A percentile compares a stretch with the other conserved stretches of the same genome.
phyloP scores from a whole-genome alignment of 2,113 vertebrate genomes.

The Lipophrys pholis region DNA sequence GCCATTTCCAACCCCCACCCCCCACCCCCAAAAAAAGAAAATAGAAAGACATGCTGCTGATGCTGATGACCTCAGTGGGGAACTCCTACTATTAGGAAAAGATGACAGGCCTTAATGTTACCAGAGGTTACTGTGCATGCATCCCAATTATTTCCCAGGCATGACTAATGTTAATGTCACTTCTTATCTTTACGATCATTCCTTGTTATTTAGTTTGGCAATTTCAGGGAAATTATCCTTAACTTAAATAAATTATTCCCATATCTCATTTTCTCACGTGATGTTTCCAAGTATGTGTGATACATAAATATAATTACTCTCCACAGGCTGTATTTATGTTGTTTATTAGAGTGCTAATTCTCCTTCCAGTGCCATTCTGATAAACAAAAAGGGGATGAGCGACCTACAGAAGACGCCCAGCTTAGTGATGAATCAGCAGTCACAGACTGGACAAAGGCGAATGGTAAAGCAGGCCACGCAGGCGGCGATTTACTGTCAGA shows the following conservation, averaged over 20 bases:
- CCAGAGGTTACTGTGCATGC: slow-evolving; percentile 13
- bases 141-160: slow-evolving; percentile 35
- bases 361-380: slow-evolving; percentile 78
- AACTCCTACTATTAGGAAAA: slow-evolving; percentile 33
- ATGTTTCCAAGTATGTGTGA: slow-evolving; percentile 11
- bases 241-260: neutral
- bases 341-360: slow-evolving; percentile 33
- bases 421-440: slow-evolving; percentile 87
- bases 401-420: slow-evolving; percentile 82
- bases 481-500: slow-evolving; percentile 78
- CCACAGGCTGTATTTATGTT: slow-evolving; percentile 20
- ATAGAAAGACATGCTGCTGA: slow-evolving; percentile 17
- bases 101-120: slow-evolving; percentile 35
- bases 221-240: slow-evolving; percentile 49
- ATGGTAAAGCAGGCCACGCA: slow-evolving; percentile 68
- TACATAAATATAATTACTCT: slow-evolving; percentile 31
- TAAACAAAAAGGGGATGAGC: slow-evolving; percentile 72
- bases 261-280: neutral
- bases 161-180: neutral
- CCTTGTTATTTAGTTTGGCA: neutral
- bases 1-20: slow-evolving; percentile 6
- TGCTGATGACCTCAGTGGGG: slow-evolving; percentile 39
- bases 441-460: slow-evolving; percentile 85
- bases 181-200: slow-evolving; percentile 25
- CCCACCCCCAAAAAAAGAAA: neutral